Evolutionary conservation across 2,888 invertebrate species (phyloP).

Genomic region (Acanthococcus lagerstroemiae): DNA sequence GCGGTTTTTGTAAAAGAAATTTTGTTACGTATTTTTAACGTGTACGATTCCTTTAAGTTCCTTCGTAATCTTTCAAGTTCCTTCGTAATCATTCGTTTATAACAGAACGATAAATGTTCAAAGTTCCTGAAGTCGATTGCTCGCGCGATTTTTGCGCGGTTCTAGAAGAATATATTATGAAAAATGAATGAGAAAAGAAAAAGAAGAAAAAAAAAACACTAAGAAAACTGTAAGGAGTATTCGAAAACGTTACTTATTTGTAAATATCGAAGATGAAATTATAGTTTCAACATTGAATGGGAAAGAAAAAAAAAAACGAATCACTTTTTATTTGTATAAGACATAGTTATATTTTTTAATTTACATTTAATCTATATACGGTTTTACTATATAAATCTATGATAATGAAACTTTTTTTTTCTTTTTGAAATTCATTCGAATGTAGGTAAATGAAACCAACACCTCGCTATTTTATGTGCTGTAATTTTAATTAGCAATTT

Average conservation of each 20-base stretch:
- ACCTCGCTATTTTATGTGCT: conserved; percentile 35
- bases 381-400: too few species aligned
- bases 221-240: conserved; percentile 3
- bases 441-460: conserved; percentile 33
- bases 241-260: background rate
- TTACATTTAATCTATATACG: too few species aligned
- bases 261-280: conserved; percentile 14
- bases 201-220: conserved; percentile 4
- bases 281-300: conserved; percentile 19
- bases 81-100: conserved; percentile 19
- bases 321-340: too few species aligned
- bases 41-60: too few species aligned
- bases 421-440: conserved; percentile 20
- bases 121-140: conserved; percentile 22
- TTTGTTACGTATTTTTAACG: conserved; percentile 20
- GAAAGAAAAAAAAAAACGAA: too few species aligned
- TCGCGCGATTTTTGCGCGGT: conserved; percentile 2
- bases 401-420: conserved; percentile 20
- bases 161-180: too few species aligned
- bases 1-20: conserved; percentile 13
- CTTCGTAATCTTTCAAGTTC: conserved; percentile 24
- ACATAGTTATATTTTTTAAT: too few species aligned
- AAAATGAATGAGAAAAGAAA: background rate
- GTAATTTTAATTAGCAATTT: conserved; percentile 33
- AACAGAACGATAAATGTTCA: conserved; percentile 20